Evolutionary conservation across 1,140 invertebrate genomes (phyloP), one percentile per base, ranked within the genome.

Genomic region (Calephelis nemesis): DNA sequence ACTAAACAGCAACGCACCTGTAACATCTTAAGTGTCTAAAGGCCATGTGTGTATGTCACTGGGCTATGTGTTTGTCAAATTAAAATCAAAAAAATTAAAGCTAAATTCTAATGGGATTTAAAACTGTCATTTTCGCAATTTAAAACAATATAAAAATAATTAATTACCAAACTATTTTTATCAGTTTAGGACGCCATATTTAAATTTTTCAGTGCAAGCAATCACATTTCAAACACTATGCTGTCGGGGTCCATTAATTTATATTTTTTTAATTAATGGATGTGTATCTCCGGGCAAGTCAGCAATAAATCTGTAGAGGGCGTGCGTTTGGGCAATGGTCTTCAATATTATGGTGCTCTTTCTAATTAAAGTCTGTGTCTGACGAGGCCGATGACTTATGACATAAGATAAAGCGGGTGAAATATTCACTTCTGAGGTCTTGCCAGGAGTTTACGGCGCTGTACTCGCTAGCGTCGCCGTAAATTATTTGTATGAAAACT

Each of bases 231-330:
- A 71, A 71, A 66, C 69, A 63, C 65, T 42, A 62, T 52, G 62
- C 72, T 77, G 76, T 81, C 81, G 65, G 75, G 73, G 77, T 73
- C 74, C 74, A 76, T 77, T 81, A 80, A 84, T 82, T 81, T 84
- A 83, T 80, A 81, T 85, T 86, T 91, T 89, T 90, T 90, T 87
- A 91, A 91, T 90, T 88, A 91, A 88, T 89, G 87, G 78, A 84
- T 83, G 76, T 85, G 87, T 89, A 88, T 88, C 88, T 89, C 72
- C 63, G 49, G 82, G 86, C 87, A 75, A 82, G 76, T 76, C 72
- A 67, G 81, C 74, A 75, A 88, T 91, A 91, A 91, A 91, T 91
- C 86, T 82, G 74, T 64, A 62, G 76, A 79, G 85, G 85, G 88
- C 85, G 87, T 84, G 78, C 76, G 79, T 83, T 79, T 82, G 75